Conservation (phyloP, 2,113 vertebrate genomes). For the Murina feae region DNA sequence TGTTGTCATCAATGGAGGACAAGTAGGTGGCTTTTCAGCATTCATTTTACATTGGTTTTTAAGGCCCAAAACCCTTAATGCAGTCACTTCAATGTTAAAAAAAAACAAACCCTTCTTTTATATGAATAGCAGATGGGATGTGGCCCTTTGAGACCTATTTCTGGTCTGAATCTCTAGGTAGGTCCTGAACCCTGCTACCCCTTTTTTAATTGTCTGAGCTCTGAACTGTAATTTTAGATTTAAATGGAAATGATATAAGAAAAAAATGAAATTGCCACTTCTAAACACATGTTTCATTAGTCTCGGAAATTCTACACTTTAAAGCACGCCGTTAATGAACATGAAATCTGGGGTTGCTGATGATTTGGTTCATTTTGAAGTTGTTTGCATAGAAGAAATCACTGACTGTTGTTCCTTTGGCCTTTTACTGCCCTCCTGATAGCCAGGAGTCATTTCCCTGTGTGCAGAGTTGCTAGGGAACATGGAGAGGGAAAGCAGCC, state of each 20-base stretch:
- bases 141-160: neutral
- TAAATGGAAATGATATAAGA: neutral
- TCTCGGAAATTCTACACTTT: neutral
- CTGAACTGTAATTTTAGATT: neutral
- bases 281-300: neutral
- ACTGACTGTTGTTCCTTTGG: neutral
- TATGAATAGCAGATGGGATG: neutral
- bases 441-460: neutral
- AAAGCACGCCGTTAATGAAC: neutral
- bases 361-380: neutral
- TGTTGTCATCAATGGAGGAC: slow-evolving; percentile 88
- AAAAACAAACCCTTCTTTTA: neutral
- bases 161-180: neutral
- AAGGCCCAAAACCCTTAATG: neutral
- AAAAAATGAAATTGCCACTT: neutral
- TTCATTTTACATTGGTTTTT: neutral
- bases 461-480: neutral
- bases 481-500: neutral
- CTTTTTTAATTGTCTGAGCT: neutral
- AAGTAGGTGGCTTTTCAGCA: slow-evolving; percentile 78
- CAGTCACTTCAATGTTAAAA: neutral
- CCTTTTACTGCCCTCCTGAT: neutral
- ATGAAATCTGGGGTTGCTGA: neutral
- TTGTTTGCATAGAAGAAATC: neutral
- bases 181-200: neutral